Conservation (phyloP, 2,888 invertebrate species). For the Periphyllus acericola region DNA sequence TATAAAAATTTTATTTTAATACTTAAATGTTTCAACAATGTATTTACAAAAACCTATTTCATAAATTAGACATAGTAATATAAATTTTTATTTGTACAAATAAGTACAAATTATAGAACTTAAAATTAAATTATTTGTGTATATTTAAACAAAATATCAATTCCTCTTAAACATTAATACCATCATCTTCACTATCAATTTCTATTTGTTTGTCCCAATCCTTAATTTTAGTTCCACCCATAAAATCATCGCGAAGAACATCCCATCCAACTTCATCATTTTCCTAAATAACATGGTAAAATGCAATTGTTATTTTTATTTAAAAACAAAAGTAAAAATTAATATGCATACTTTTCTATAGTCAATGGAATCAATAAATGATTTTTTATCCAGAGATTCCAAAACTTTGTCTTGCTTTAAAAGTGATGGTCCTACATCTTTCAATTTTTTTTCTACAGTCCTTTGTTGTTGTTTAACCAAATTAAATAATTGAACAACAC, state of each 20-base stretch:
- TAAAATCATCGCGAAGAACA: slow-evolving; percentile 82
- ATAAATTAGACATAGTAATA: background rate
- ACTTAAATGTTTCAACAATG: slow-evolving; percentile 8
- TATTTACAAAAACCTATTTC: slow-evolving; percentile 1
- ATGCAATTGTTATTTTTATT: slow-evolving; percentile 69
- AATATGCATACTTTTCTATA: slow-evolving; percentile 32
- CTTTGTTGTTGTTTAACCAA: slow-evolving; percentile 88
- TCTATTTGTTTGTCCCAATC: slow-evolving; percentile 86
- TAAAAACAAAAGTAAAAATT: background rate
- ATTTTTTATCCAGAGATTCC: slow-evolving; percentile 79
- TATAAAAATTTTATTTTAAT: background rate
- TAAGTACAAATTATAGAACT: background rate
- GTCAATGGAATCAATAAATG: slow-evolving; percentile 76
- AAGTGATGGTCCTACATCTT: slow-evolving; percentile 79
- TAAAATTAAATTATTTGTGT: background rate
- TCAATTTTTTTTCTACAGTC: slow-evolving; percentile 76
- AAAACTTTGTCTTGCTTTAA: slow-evolving; percentile 80
- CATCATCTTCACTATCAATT: slow-evolving; percentile 40
- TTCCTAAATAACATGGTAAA: slow-evolving; percentile 70
- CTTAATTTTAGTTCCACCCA: slow-evolving; percentile 88
- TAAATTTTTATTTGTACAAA: slow-evolving; percentile 3
- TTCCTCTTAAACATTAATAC: slow-evolving; percentile 16
- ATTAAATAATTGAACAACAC: slow-evolving; percentile 93
- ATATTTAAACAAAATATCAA: background rate
- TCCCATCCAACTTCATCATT: slow-evolving; percentile 67